Evolutionary conservation across 2,888 invertebrate genomes (phyloP).

Genomic region (Leptura quadrifasciata): DNA sequence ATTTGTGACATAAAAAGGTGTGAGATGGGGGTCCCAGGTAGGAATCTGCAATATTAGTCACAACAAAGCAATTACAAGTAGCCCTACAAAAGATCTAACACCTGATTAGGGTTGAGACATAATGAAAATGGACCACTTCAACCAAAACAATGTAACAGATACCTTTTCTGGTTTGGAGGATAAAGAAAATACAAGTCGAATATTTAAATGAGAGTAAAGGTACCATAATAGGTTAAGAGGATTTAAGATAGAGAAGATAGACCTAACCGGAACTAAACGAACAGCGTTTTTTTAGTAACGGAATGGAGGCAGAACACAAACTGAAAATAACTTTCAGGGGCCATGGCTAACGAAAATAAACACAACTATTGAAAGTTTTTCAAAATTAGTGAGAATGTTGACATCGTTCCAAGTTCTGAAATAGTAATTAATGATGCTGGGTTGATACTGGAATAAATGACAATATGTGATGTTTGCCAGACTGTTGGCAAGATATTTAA

Average conservation of each 20-base stretch:
- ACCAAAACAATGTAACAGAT: slow-evolving; percentile 67
- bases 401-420: slow-evolving; percentile 16
- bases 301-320: not conserved
- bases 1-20: slow-evolving; percentile 64
- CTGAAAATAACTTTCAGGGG: slow-evolving; percentile 1
- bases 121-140: slow-evolving; percentile 62
- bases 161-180: slow-evolving; percentile 47
- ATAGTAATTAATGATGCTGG: slow-evolving; percentile 22
- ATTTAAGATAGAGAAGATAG: not conserved
- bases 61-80: slow-evolving; percentile 67
- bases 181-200: slow-evolving; percentile 20
- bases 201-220: slow-evolving; percentile 4
- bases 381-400: slow-evolving; percentile 6
- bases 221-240: not conserved
- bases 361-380: slow-evolving; percentile 7
- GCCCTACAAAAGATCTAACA: slow-evolving; percentile 64
- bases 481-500: not conserved
- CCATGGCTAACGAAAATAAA: not conserved
- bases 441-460: not conserved
- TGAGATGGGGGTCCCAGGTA: slow-evolving; percentile 59
- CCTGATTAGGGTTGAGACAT: slow-evolving; percentile 60
- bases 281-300: not conserved
- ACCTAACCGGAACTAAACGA: not conserved
- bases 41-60: slow-evolving; percentile 58
- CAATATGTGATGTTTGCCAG: not conserved